Percentiles rank a stretch among this genome's conserved stretches.
Evolutionary conservation across 2,888 invertebrate genomes (phyloP).

Genomic region (Tipula lateralis): DNA sequence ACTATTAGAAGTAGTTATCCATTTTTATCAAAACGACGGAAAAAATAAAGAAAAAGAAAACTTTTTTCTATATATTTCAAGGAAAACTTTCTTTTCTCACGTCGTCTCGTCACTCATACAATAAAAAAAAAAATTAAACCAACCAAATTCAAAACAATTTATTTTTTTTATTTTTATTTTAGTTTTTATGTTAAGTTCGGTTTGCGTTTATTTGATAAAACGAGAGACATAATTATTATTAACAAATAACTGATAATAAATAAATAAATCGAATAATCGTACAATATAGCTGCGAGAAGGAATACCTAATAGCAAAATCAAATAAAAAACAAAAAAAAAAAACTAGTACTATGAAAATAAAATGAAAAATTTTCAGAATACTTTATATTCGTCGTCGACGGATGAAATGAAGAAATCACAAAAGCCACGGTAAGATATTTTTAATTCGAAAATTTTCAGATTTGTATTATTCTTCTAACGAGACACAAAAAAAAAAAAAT

Average conservation of each 20-base stretch:
- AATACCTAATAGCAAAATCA: neutral
- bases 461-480: neutral
- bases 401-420: constrained; percentile 36
- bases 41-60: constrained; percentile 26
- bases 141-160: constrained; percentile 24
- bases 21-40: constrained; percentile 19
- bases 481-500: neutral
- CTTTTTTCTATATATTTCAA: constrained; percentile 27
- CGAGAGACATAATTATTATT: constrained; percentile 7
- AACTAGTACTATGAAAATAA: constrained; percentile 29
- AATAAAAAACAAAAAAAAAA: neutral
- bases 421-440: constrained; percentile 35
- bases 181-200: constrained; percentile 15
- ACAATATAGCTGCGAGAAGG: neutral
- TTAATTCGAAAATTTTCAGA: neutral
- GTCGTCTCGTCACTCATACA: constrained; percentile 2
- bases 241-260: neutral
- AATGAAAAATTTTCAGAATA: constrained; percentile 30
- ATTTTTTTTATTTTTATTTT: constrained; percentile 11
- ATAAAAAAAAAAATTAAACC: neutral
- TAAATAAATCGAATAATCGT: constrained; percentile 14
- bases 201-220: neutral
- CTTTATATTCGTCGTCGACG: constrained; percentile 27
- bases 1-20: neutral
- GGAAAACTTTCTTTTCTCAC: constrained; percentile 30